Percentiles rank a stretch among this genome's conserved stretches.
Evolutionary conservation across 2,113 vertebrate species (phyloP).

Genomic region (Xyrauchen texanus): DNA sequence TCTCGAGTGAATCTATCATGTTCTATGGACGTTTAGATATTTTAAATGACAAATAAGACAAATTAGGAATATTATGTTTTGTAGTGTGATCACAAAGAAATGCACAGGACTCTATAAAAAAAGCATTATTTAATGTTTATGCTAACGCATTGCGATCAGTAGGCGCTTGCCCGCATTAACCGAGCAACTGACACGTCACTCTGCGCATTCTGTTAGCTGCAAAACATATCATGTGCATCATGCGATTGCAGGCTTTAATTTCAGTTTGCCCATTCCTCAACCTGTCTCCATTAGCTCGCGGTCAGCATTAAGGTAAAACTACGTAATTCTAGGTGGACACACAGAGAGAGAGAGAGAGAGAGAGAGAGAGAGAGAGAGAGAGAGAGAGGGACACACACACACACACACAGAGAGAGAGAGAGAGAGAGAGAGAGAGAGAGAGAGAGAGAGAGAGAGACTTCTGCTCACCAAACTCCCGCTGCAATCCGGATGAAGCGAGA

Average conservation of each 20-base stretch:
- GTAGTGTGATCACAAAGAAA: too few species aligned
- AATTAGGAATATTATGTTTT: too few species aligned
- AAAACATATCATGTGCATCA: background rate
- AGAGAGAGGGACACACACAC: too few species aligned
- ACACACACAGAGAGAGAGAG: conserved; percentile 6
- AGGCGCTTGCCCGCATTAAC: background rate
- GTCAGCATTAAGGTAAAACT: conserved; percentile 50
- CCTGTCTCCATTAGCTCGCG: conserved; percentile 4
- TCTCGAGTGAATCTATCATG: too few species aligned
- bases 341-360: too few species aligned
- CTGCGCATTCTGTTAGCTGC: background rate
- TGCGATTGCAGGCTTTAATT: background rate
- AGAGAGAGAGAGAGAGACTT: conserved; percentile 34
- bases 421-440: conserved; percentile 39
- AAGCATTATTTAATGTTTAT: too few species aligned
- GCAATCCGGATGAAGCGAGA: conserved; percentile 35
- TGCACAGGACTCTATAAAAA: too few species aligned
- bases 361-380: conserved; percentile 19
- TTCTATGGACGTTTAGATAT: too few species aligned
- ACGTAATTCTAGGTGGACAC: conserved; percentile 59
- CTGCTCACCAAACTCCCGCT: conserved; percentile 10
- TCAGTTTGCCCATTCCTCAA: background rate
- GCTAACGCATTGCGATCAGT: background rate
- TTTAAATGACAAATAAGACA: too few species aligned
- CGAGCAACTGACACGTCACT: background rate